Evolutionary conservation across 2,888 invertebrate genomes (phyloP), one percentile per base, ranked within the genome.

Genomic region (Coelinius sp.): DNA sequence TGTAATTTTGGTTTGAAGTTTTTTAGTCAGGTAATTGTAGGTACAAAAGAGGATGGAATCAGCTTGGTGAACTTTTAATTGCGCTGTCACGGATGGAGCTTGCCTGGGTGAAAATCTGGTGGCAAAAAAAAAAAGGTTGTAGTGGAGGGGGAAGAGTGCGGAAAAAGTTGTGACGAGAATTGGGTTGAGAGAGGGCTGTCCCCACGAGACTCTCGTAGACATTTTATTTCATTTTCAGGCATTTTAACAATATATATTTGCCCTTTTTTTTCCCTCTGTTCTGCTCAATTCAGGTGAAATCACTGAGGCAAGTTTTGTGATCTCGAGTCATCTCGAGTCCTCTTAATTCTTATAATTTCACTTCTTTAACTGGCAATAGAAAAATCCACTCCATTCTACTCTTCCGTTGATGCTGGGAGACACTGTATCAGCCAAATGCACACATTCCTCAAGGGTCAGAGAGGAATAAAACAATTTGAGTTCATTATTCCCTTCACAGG

Each of bases 11-110:
- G 4, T 63, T 22, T 63, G 2, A 38, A n/a, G n/a, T 1, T 8
- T 62, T 8, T 31, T 62, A 62, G 22, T 46, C 20, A 41, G 41
- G 38, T 66, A 62, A 66, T 66, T 71, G 59, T 35, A 31, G 38
- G 38, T 24, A 59, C 49, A 41, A 38, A 27, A 62, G 62, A 62
- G 52, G 49, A 35, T 17, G 38, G 41, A 71, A 71, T 71, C 24
- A 71, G 59, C 49, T 62, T 31, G 20, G 66, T 31, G 25, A 71
- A 71, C 35, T 71, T 71, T 71, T 71, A 71, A 71, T 71, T 71
- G 66, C 38, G 20, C 62, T 71, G 71, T 71, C 71, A 46, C 44
- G 46, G 22, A 17, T 56, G 22, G 44, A 56, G 46, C 25, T 31
- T 64, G 62, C 49, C n/a, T 25, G 49, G 25, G 25, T 12, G 14